Conservation (phyloP, 37 sponge, comb jelly and placozoan genomes). For the Mnemiopsis leidyi region DNA sequence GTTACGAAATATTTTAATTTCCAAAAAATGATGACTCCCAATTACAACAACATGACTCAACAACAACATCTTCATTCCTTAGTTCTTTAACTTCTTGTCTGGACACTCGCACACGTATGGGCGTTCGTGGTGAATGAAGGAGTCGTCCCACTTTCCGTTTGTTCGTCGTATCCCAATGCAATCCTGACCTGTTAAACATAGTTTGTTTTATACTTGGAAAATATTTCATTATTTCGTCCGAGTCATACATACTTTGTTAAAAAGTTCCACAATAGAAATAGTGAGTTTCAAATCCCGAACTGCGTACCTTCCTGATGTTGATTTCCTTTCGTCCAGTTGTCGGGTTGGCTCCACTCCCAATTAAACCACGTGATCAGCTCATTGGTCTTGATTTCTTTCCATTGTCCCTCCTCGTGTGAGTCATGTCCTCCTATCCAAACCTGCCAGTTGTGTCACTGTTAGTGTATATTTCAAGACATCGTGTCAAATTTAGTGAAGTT, state of each 20-base stretch:
- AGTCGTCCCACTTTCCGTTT: constrained; percentile 21
- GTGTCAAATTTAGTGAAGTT: too few species aligned
- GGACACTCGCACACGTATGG: constrained; percentile 9
- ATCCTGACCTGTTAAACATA: neutral
- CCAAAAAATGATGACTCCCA: too few species aligned
- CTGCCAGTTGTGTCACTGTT: too few species aligned
- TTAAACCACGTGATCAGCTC: neutral
- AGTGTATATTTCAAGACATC: too few species aligned
- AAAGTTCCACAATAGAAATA: too few species aligned
- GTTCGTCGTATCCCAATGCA: neutral
- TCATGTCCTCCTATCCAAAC: neutral
- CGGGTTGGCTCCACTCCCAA: neutral
- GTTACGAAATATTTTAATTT: too few species aligned
- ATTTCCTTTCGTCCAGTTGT: neutral
- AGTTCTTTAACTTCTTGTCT: neutral
- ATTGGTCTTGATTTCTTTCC: neutral
- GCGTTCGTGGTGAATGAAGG: constrained; percentile 21
- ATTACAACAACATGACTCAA: too few species aligned
- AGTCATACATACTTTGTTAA: too few species aligned
- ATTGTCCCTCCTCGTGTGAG: neutral
- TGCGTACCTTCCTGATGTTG: neutral
- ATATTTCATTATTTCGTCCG: too few species aligned
- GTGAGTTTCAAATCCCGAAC: too few species aligned
- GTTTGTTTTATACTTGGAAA: too few species aligned
- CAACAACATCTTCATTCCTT: too few species aligned